Evolutionary conservation across 1,140 invertebrate species (phyloP), one percentile per base, ranked within the genome.

Genomic region (Dendroctonus valens): DNA sequence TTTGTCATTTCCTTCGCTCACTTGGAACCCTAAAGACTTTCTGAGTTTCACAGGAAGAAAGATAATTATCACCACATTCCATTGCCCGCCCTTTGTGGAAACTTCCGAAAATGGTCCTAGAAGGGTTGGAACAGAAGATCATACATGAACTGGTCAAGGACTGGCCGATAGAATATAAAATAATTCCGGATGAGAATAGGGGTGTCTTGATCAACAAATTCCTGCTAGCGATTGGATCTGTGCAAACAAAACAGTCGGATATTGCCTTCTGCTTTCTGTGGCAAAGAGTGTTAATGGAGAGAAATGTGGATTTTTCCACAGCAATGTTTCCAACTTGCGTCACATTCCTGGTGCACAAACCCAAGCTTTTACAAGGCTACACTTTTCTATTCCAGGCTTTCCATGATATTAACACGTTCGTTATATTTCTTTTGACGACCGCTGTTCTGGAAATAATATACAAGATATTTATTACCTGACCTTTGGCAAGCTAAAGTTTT

Each of bases 11-110:
- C 26, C 26, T 26, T 26, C 3, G 3, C 1, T 26, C 26, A 26
- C 26, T 26, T 66, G 65, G 65, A 50, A 53, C 40, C 65, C 65
- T 6, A 44, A 46, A 14, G 9, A 66, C n/a, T 66, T 59, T 52
- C 14, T 59, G 8, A 3, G 38, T 6, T 52, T 14, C 38, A 59
- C 65, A 6, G 65, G 65, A 40, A 59, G 55, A 52, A 41, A 37
- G 3, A 59, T 66, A 11, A 44, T 59, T 6, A 41, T 52, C 6
- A 46, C 39, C 12, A 66, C 42, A 14, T 66, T 66, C 37, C 15
- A 66, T 37, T 66, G 65, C 39, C 65, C 65, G 11, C 65, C 65
- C 5, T 66, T 66, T 59, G 58, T 66, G 8, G 65, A 66, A 53
- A 38, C 52, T 7, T 2, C 38, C 11, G 44, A 65, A n/a, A 41